Evolutionary conservation across 2,113 vertebrate genomes (phyloP), one percentile per base, ranked within the genome.

Genomic region (Cyphomyrus discorhynchus): DNA sequence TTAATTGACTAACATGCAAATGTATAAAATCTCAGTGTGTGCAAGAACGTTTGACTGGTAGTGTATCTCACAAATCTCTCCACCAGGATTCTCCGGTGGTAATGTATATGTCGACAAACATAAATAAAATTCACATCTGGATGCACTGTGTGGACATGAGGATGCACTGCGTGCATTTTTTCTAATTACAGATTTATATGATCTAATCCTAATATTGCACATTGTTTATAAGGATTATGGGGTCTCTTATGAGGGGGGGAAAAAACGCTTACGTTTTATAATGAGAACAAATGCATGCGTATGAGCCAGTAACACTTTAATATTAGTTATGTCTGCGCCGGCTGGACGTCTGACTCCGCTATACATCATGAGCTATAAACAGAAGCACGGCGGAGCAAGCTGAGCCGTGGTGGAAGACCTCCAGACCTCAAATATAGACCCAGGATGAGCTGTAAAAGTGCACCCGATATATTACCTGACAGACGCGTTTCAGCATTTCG

Each of bases 401-500:
- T 46, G n/a, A 88, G 35, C 89, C 45, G 74, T 91, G 90, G 90
- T 93, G 92, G 91, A 92, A 52, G 90, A 90, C 90, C 62, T 94
- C 91, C 84, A 19, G 86, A 50, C 24, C 86, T 86, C 90, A 92
- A 92, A 93, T 93, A 92, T 92, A 92, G 90, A 92, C 91, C 89
- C 35, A 8, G 39, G 45, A 85, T 80, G 89, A 91, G 90, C 24
- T 84, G 74, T 53, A 80, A 86, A 74, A 90, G 84, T 56, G 53
- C 80, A 87, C 62, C 46, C 52, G 42, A 91, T 21, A 53, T 90
- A 90, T 27, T 47, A 89, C 17, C 27, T 90, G 74, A 88, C 90
- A 89, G 89, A 92, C 86, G 24, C 89, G 62, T 88, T 91, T 89
- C 89, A 91, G 87, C 91, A 92, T 94, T 94, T 92, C 92, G 90